Evolutionary conservation across 2,797 vertebrate genomes (phyloP).

Genomic region (Botia almorhae): DNA sequence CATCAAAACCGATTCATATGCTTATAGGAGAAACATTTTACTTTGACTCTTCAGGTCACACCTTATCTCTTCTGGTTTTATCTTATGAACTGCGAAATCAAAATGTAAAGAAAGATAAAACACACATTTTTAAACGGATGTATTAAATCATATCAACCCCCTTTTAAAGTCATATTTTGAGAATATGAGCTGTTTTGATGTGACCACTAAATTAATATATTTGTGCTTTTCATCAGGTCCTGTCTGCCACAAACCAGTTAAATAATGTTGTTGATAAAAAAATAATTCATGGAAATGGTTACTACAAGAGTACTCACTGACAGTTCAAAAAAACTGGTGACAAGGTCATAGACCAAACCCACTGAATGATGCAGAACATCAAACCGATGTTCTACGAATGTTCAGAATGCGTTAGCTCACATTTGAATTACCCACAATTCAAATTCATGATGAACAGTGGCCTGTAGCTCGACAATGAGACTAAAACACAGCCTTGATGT

Average conservation of each 20-base stretch:
- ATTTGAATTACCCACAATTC: constrained; percentile 44
- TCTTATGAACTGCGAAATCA: constrained; percentile 57
- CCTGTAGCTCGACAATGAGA: constrained; percentile 23
- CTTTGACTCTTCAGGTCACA: constrained; percentile 48
- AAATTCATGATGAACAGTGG: constrained; percentile 34
- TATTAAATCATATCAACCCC: not conserved
- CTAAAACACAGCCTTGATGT: constrained; percentile 2
- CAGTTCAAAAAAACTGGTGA: not conserved
- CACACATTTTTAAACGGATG: constrained; percentile 16
- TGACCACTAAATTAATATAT: constrained; percentile 26
- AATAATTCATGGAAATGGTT: constrained; percentile 32
- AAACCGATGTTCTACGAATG: constrained; percentile 35
- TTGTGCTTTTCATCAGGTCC: not conserved
- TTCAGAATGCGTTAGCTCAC: constrained; percentile 38
- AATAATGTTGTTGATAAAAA: not conserved
- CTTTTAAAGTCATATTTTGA: not conserved
- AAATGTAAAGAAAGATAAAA: constrained; percentile 27
- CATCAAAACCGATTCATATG: constrained; percentile 54
- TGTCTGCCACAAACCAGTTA: not conserved
- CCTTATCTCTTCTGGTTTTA: constrained; percentile 47
- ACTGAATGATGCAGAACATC: constrained; percentile 42
- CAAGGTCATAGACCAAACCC: constrained; percentile 7
- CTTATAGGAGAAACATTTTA: constrained; percentile 55
- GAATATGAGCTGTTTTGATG: constrained; percentile 12
- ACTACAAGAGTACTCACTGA: not conserved